Conservation (phyloP, 2,797 vertebrate species). For the Furcifer pardalis region DNA sequence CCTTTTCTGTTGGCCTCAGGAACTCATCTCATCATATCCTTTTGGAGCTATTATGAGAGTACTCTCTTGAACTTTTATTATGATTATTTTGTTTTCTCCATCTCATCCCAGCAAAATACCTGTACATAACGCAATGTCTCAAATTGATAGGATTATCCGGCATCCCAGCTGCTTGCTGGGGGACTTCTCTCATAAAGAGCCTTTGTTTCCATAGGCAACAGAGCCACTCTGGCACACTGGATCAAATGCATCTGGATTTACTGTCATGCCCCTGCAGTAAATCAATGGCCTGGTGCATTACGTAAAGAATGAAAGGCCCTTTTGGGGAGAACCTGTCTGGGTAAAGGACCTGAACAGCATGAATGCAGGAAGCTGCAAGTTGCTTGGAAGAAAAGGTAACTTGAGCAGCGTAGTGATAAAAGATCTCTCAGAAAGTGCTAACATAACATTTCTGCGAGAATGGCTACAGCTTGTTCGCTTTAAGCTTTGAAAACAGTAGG, state of each 20-base stretch:
- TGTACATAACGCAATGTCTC: constrained; percentile 22
- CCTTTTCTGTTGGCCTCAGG: not conserved
- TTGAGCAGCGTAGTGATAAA: constrained; percentile 36
- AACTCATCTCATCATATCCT: not conserved
- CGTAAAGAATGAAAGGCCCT: constrained; percentile 64
- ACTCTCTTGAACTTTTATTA: not conserved
- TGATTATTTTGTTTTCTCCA: accelerated
- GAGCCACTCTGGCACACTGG: constrained; percentile 45
- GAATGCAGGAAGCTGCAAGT: constrained; percentile 53
- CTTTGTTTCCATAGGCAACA: constrained; percentile 75
- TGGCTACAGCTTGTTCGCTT: constrained; percentile 24
- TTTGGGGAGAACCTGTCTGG: constrained; percentile 46
- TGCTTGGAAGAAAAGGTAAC: constrained; percentile 46
- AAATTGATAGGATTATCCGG: constrained; percentile 44
- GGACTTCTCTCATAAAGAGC: constrained; percentile 51
- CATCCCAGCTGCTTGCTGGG: not conserved
- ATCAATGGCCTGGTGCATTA: constrained; percentile 65
- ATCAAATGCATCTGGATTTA: constrained; percentile 61
- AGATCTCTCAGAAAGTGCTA: constrained; percentile 25
- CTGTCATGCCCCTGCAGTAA: constrained; percentile 69
- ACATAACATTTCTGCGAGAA: constrained; percentile 42
- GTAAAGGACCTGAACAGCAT: constrained; percentile 66
- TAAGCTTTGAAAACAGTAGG: constrained; percentile 41
- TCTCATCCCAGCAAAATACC: constrained; percentile 20
- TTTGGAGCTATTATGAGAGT: not conserved